phyloP scores from a whole-genome alignment of 2,113 vertebrate species.

The Castor canadensis region DNA sequence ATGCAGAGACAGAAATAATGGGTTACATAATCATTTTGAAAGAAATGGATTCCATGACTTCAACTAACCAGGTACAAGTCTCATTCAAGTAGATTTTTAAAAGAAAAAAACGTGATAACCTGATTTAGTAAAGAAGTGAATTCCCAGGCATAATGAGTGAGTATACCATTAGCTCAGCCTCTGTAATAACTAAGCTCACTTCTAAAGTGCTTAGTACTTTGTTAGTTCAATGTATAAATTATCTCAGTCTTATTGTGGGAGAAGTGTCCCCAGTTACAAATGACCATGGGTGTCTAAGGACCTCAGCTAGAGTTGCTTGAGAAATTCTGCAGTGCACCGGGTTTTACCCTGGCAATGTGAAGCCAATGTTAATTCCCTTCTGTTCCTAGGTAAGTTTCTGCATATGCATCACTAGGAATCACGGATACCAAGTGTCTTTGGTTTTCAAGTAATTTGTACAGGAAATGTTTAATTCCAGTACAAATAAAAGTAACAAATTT shows the following conservation, averaged over 20 bases:
- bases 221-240: not conserved
- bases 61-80: not conserved
- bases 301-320: not conserved
- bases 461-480: not conserved
- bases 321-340: too few relatives aligned
- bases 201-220: not conserved
- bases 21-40: not conserved
- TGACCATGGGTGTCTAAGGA: not conserved
- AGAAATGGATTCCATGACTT: fast-evolving
- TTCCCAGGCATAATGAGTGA: not conserved
- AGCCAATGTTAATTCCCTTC: fast-evolving
- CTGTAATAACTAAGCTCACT: not conserved
- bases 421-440: too few relatives aligned
- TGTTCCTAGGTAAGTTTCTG: not conserved
- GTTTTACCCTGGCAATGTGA: fast-evolving
- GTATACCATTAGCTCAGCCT: not conserved
- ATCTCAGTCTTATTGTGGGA: too few relatives aligned
- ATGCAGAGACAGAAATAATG: fast-evolving
- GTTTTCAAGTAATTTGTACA: not conserved
- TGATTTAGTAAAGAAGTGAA: not conserved
- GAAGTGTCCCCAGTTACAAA: not conserved
- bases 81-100: not conserved
- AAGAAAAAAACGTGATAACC: not conserved
- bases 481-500: not conserved
- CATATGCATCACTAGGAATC: not conserved